These are phyloP conservation scores for Pandion haliaetus DNA, from an alignment of 2,113 vertebrate species.

Conservation along the genomic window DNA sequence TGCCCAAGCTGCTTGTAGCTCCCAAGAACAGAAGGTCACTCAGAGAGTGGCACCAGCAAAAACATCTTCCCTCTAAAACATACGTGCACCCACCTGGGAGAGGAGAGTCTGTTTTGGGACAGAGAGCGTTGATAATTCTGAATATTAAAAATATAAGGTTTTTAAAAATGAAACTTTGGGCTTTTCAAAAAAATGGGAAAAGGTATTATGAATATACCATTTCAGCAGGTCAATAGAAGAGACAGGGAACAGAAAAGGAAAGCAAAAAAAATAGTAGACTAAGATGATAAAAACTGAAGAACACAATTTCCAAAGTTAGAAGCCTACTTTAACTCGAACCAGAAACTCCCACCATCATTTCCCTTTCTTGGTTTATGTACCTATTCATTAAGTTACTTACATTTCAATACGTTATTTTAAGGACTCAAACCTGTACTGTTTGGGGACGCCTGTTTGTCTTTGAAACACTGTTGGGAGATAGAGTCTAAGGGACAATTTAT, in stretches of 20 bases:
- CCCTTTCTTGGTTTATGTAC: background rate
- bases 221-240: background rate
- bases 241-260: background rate
- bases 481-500: background rate
- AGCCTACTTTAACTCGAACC: background rate
- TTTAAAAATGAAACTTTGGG: background rate
- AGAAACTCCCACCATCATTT: background rate
- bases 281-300: background rate
- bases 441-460: background rate
- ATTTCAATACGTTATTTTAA: background rate
- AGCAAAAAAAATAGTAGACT: background rate
- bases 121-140: background rate
- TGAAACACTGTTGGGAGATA: background rate
- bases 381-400: background rate
- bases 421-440: background rate
- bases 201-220: background rate
- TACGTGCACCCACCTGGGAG: background rate
- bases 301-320: background rate
- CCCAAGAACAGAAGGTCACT: accelerated
- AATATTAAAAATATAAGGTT: background rate
- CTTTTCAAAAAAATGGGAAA: background rate
- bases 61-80: background rate
- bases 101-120: background rate
- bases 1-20: background rate
- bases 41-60: background rate